These are phyloP conservation scores for Notospermus geniculatus DNA, from an alignment of 1,140 invertebrate genomes.

Conservation along the genomic window DNA sequence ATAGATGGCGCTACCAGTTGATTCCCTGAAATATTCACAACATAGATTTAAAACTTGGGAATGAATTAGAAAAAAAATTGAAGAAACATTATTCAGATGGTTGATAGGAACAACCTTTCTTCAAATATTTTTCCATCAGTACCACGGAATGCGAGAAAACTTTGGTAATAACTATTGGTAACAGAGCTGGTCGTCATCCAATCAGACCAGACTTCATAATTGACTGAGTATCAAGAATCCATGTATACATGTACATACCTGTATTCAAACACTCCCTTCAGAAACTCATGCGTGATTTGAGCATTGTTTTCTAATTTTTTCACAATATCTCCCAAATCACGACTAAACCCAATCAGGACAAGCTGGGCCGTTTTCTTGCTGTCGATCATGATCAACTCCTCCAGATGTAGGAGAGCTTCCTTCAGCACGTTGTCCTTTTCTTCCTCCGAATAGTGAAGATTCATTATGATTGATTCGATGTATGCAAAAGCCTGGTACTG, in stretches of 20 bases:
- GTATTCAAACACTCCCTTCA: conserved; percentile 64
- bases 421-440: conserved; percentile 43
- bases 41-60: too few relatives aligned
- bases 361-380: conserved; percentile 51
- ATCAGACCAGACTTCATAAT: too few relatives aligned
- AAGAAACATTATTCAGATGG: too few relatives aligned
- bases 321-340: conserved; percentile 37
- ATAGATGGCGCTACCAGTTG: conserved; percentile 38
- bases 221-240: too few relatives aligned
- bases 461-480: conserved; percentile 50
- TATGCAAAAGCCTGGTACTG: conserved; percentile 55
- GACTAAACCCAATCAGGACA: conserved; percentile 38
- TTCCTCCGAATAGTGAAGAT: conserved; percentile 32
- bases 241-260: too few relatives aligned
- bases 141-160: too few relatives aligned
- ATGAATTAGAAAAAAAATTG: too few relatives aligned
- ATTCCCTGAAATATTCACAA: conserved; percentile 29
- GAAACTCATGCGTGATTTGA: conserved; percentile 62
- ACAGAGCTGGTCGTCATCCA: too few relatives aligned
- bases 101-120: too few relatives aligned
- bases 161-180: too few relatives aligned
- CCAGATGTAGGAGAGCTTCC: conserved; percentile 35
- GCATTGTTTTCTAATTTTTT: conserved; percentile 32
- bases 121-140: too few relatives aligned
- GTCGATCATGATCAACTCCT: conserved; percentile 58